These are phyloP conservation scores for Lathamus discolor DNA, from an alignment of 2,113 vertebrate species.

Conservation along the genomic window DNA sequence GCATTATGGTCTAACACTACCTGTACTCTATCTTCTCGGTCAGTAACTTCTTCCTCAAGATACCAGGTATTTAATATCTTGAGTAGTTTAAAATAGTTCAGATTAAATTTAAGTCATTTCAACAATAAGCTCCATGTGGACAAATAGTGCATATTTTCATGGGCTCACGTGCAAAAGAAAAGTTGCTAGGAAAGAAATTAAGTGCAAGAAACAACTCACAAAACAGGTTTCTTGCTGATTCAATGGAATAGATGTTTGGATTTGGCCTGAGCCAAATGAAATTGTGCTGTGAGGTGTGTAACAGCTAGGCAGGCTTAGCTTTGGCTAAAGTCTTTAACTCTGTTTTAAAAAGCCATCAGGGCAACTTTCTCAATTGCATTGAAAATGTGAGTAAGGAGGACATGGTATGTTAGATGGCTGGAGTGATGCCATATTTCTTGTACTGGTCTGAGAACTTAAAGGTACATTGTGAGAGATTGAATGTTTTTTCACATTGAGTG, in stretches of 20 bases:
- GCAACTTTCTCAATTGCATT: neutral
- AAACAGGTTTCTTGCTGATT: neutral
- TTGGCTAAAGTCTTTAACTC: neutral
- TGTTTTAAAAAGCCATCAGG: neutral
- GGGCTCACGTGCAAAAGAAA: neutral
- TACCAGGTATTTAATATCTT: neutral
- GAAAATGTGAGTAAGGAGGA: neutral
- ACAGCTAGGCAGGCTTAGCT: neutral
- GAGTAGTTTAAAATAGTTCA: neutral
- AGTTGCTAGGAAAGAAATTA: neutral
- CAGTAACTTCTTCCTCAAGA: neutral
- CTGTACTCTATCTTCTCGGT: neutral
- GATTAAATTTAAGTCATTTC: neutral
- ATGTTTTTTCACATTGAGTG: accelerated
- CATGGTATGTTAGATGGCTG: neutral
- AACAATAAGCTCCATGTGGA: neutral
- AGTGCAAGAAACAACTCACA: neutral
- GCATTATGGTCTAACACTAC: neutral
- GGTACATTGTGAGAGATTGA: neutral
- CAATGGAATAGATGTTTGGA: neutral
- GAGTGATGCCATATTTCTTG: neutral
- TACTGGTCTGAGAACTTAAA: neutral
- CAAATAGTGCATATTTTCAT: neutral
- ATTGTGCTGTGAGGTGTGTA: neutral
- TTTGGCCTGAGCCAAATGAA: neutral